Base-by-base conservation (phyloP, 2,113 vertebrate genomes). In the Numenius arquata region DNA sequence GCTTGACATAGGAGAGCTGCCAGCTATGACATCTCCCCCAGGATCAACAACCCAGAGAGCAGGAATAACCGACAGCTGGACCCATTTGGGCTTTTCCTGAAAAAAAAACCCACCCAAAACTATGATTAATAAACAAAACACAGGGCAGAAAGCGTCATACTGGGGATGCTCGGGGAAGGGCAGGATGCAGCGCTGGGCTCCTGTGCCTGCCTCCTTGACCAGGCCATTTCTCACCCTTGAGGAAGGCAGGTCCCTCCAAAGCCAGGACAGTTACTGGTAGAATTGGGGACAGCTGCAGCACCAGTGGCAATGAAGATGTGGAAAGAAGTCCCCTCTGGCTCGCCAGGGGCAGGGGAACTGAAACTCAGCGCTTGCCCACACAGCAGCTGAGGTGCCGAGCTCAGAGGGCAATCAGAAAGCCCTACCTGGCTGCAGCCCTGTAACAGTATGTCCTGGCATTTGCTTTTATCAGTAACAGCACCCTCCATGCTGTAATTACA, bases 361-460 rank as follows among this genome's bases (percentile, higher is more conserved):
- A 67, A 71, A 29, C 25, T 53, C 34, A 25, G 29, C 0, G 0
- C 21, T 45, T 43, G 21, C 21, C 18, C 0, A 1, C 41, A 12
- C 0, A 0, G 52, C 23, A 85, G 41, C 55, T 13, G 17, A 74
- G 61, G 47, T 3, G 17, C 17, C 0, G 1, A 43, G 30, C 48
- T 83, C 0, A 0, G 41, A 16, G 11, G 20, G 27, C 50, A 74
- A 3, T 14, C 0, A 0, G 14, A 70, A 76, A 68, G 25, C 4
- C 22, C 23, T 36, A 29, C 47, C 50, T 53, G 36, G 34, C 32
- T 67, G 55, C 59, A 77, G 85, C 19, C 29, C 38, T 47, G 15
- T 15, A 45, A 47, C 52, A 55, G 0, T 36, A 13, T 21, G 23
- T 73, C 58, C 75, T 1, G 2, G 58, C 45, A 34, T 75, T 62